phyloP scores from a whole-genome alignment of 2,797 vertebrate genomes.

The Epinephelus malabaricus region DNA sequence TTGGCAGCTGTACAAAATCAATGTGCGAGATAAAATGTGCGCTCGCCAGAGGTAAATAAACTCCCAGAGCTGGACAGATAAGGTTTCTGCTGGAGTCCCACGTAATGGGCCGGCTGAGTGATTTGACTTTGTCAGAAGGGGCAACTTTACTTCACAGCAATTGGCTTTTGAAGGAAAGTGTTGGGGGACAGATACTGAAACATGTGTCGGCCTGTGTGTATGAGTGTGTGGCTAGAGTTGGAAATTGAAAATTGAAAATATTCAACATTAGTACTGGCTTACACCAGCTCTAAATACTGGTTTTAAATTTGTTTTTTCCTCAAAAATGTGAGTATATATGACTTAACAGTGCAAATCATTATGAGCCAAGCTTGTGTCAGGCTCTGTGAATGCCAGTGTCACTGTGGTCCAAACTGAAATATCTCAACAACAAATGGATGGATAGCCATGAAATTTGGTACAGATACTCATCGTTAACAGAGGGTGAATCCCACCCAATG shows the following conservation, averaged over 20 bases:
- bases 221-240: background rate
- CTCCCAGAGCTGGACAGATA: slow-evolving; percentile 62
- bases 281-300: background rate
- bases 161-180: slow-evolving; percentile 40
- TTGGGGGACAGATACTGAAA: background rate
- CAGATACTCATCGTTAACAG: background rate
- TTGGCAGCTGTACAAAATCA: slow-evolving; percentile 83
- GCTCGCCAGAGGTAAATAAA: slow-evolving; percentile 77
- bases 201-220: background rate
- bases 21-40: slow-evolving; percentile 79
- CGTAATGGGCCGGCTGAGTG: slow-evolving; percentile 57
- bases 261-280: background rate
- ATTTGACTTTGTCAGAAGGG: slow-evolving; percentile 72
- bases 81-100: slow-evolving; percentile 53
- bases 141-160: slow-evolving; percentile 48
- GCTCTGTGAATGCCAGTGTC: background rate
- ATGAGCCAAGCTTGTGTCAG: too few relatives aligned
- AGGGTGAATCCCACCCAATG: background rate
- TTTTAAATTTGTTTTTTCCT: background rate
- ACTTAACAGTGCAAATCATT: background rate
- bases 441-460: background rate
- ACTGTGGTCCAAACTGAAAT: background rate
- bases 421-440: background rate
- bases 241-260: background rate
- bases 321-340: background rate